Base-by-base conservation (phyloP, 2,888 invertebrate species). In the Petrolisthes manimaculis region DNA sequence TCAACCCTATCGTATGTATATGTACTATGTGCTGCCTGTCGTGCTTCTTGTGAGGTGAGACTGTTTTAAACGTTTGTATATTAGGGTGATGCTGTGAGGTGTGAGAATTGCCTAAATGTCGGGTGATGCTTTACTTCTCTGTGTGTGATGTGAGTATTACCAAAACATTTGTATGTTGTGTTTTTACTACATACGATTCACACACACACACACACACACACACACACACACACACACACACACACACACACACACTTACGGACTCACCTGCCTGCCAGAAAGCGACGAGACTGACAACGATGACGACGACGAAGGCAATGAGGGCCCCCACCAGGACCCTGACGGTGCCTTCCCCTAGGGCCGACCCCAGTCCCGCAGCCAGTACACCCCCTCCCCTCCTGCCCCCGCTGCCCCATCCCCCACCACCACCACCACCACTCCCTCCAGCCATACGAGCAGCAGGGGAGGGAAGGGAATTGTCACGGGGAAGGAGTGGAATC, bases 221-320 rank as follows among this genome's bases (percentile, higher is more conserved):
- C 75, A 75, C n/a, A 75, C 69, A 69, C 69, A 69, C 69, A 69
- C 69, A 69, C 69, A 69, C 69, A 69, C 69, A 69, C 75, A 75
- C 18, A 75, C 75, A 75, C n/a, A 75, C 75, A 75, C 21, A 75
- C n/a, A 75, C n/a, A 75, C 5, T 24, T 75, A 9, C 54, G 12
- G 55, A 86, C 86, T 75, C 1, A 86, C 86, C 86, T 54, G 86
- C 82, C 51, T 86, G 86, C 86, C 86, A 86, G 86, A 86, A 86
- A 24, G 54, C 86, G 54, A 82, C 24, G 37, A 86, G 82, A 37
- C 86, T 82, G 75, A 86, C 77, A 67, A 86, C 69, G 82, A 86
- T 86, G 77, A 86, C 77, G 51, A 86, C 54, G 77, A 82, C 86
- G 82, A 86, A 86, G 82, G 82, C 54, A 61, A 86, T 75, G 37